Conservation (phyloP, 2,888 invertebrate species). For the Cephonodes hylas region DNA sequence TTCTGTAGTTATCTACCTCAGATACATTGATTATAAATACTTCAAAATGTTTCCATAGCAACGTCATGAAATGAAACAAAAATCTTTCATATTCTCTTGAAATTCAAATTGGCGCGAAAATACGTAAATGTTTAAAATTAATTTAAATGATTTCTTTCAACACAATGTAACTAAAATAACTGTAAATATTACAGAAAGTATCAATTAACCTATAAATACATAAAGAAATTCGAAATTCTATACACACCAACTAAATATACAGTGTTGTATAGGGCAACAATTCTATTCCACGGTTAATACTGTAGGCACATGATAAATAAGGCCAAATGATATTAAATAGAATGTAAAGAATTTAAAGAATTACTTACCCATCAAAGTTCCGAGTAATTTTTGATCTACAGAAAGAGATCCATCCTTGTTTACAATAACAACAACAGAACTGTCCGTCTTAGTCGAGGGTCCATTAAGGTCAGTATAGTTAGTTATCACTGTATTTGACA, state of each 20-base stretch:
- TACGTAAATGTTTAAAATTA: background rate
- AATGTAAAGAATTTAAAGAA: background rate
- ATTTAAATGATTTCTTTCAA: background rate
- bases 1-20: no score
- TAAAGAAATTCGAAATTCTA: no score
- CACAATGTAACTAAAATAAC: no score
- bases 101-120: slow-evolving; percentile 38
- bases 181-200: no score
- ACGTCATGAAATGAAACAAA: background rate
- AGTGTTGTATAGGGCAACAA: background rate
- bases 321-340: no score
- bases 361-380: slow-evolving; percentile 88
- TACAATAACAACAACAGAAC: slow-evolving; percentile 91
- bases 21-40: no score
- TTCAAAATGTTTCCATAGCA: no score
- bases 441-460: slow-evolving; percentile 81
- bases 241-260: no score
- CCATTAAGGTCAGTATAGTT: slow-evolving; percentile 79
- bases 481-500: slow-evolving; percentile 80
- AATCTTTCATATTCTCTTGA: background rate
- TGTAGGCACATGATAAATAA: background rate
- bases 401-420: slow-evolving; percentile 92
- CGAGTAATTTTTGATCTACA: slow-evolving; percentile 89
- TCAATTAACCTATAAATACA: no score
- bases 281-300: background rate